These are phyloP conservation scores for Brachyistius frenatus DNA, from an alignment of 2,113 vertebrate species.

Conservation along the genomic window DNA sequence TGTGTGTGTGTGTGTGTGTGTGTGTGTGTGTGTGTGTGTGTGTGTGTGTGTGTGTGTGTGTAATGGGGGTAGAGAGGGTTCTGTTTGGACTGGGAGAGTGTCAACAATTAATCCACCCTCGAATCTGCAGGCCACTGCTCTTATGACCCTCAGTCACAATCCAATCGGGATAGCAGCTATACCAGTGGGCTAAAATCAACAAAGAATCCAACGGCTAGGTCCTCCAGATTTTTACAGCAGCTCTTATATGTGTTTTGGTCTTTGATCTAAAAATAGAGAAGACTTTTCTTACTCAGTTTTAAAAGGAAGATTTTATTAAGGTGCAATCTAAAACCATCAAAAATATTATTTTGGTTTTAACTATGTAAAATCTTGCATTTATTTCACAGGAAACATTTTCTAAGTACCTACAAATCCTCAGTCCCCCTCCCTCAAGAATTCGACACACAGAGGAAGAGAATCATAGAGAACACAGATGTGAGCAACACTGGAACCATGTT, in stretches of 20 bases:
- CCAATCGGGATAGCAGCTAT: slow-evolving; percentile 64
- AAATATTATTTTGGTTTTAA: slow-evolving; percentile 1
- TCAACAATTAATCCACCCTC: slow-evolving; percentile 93
- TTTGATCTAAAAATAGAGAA: neutral
- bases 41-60: slow-evolving; percentile 41
- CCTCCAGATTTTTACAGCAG: slow-evolving; percentile 2
- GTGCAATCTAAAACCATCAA: neutral
- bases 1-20: slow-evolving; percentile 38
- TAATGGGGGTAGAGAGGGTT: slow-evolving; percentile 80
- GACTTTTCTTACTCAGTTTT: neutral
- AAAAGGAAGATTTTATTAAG: neutral
- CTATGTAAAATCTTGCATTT: slow-evolving; percentile 39
- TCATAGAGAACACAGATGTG: slow-evolving; percentile 79
- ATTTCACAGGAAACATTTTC: slow-evolving; percentile 32
- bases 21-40: slow-evolving; percentile 41
- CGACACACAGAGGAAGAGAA: slow-evolving; percentile 55
- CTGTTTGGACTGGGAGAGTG: slow-evolving; percentile 90
- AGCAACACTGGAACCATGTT: slow-evolving; percentile 81
- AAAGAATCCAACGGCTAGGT: neutral
- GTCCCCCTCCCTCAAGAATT: slow-evolving; percentile 48
- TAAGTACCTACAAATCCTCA: slow-evolving; percentile 30
- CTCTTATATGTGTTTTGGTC: neutral
- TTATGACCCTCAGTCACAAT: slow-evolving; percentile 76
- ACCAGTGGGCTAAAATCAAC: slow-evolving; percentile 63
- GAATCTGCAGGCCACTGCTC: slow-evolving; percentile 84